phyloP scores from a whole-genome alignment of 2,797 vertebrate genomes.

The Naso thynnoides region DNA sequence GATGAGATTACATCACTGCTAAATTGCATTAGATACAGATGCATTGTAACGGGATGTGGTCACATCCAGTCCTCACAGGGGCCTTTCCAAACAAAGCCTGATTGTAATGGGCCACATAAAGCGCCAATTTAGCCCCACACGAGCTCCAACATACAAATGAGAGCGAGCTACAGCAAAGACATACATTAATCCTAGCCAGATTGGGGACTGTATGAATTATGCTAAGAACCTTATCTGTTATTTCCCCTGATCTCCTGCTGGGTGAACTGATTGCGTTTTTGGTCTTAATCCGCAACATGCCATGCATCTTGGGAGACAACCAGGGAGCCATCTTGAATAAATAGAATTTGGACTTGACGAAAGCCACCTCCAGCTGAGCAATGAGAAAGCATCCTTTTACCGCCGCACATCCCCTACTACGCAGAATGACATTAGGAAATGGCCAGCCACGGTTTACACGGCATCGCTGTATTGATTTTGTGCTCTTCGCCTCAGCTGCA shows the following conservation, averaged over 20 bases:
- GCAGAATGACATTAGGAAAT: slow-evolving; percentile 68
- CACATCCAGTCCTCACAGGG: slow-evolving; percentile 50
- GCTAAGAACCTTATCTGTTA: slow-evolving; percentile 81
- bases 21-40: slow-evolving; percentile 46
- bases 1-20: slow-evolving; percentile 55
- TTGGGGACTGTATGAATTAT: slow-evolving; percentile 83
- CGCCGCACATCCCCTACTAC: slow-evolving; percentile 46
- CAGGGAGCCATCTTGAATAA: slow-evolving; percentile 82
- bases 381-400: slow-evolving; percentile 76
- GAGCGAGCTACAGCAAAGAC: slow-evolving; percentile 50
- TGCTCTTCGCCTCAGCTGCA: slow-evolving; percentile 37
- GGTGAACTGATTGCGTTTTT: slow-evolving; percentile 85
- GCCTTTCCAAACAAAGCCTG: slow-evolving; percentile 63
- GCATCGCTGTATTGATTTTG: slow-evolving; percentile 54
- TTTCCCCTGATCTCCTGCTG: slow-evolving; percentile 76
- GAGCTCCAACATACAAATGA: slow-evolving; percentile 63
- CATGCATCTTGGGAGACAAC: slow-evolving; percentile 78
- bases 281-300: slow-evolving; percentile 82
- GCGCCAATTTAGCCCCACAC: slow-evolving; percentile 65
- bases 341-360: slow-evolving; percentile 81
- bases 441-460: slow-evolving; percentile 52
- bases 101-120: slow-evolving; percentile 69
- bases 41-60: slow-evolving; percentile 53
- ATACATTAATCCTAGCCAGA: slow-evolving; percentile 81
- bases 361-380: slow-evolving; percentile 81